A percentile compares a stretch with the other conserved stretches of the same genome.
Evolutionary conservation across 2,113 vertebrate genomes (phyloP).

Genomic region (Microcebus tavaratra): DNA sequence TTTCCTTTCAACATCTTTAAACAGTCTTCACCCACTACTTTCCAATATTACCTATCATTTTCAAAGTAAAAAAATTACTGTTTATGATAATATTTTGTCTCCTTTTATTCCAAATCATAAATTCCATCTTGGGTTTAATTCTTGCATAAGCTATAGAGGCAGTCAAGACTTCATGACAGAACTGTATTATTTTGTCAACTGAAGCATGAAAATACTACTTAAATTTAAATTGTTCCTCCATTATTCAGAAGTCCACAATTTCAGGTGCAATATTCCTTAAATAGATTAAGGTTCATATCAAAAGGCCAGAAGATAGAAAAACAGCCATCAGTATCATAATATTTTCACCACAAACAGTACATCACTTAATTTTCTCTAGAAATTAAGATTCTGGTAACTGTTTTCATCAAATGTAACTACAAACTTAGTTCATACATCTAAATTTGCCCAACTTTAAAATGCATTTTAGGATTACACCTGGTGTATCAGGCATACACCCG

Average conservation of each 20-base stretch:
- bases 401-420: not conserved
- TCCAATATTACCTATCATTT: not conserved
- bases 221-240: not conserved
- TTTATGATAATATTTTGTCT: not conserved
- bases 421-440: not conserved
- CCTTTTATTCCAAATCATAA: not conserved
- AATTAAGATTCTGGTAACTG: not conserved
- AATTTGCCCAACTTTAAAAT: not conserved
- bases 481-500: not conserved
- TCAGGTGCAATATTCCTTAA: not conserved
- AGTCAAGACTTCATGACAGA: not conserved
- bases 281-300: not conserved
- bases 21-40: not conserved
- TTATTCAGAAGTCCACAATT: constrained; percentile 10
- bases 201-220: not conserved
- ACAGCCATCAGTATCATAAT: not conserved
- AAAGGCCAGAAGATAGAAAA: not conserved
- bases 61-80: not conserved
- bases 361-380: constrained; percentile 46
- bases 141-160: not conserved
- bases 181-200: not conserved
- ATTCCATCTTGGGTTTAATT: not conserved
- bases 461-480: not conserved
- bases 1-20: constrained; percentile 29
- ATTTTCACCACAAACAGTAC: not conserved